Evolutionary conservation across 2,888 invertebrate species (phyloP).

Genomic region (Caenorhabditis angaria): DNA sequence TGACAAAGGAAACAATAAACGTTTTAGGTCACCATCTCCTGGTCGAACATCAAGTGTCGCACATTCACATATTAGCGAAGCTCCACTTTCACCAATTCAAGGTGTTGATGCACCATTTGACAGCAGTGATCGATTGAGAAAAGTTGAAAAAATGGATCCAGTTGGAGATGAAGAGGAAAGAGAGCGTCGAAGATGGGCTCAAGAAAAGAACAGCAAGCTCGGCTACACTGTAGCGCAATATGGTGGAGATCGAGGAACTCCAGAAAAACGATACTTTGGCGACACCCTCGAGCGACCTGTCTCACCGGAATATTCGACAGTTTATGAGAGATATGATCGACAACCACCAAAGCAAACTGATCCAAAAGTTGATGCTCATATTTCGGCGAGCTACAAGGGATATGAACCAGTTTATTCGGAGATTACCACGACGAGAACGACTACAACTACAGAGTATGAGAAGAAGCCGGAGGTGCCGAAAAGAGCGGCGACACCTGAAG

Average conservation of each 20-base stretch:
- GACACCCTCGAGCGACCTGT: conserved; percentile 46
- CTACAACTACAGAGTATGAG: conserved; percentile 44
- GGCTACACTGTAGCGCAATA: conserved; percentile 68
- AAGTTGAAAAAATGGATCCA: conserved; percentile 57
- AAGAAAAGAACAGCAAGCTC: conserved; percentile 23
- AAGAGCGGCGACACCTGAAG: conserved; percentile 41
- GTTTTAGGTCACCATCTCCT: conserved; percentile 51
- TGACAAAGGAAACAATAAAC: background rate
- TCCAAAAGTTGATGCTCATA: conserved; percentile 31
- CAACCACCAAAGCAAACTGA: conserved; percentile 15
- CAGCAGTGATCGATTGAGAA: conserved; percentile 36
- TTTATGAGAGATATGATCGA: conserved; percentile 49
- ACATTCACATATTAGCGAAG: conserved; percentile 40
- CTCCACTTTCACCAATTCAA: conserved; percentile 33
- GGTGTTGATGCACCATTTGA: conserved; percentile 44
- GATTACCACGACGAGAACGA: conserved; percentile 44
- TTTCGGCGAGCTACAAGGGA: conserved; percentile 35
- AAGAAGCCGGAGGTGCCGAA: conserved; percentile 37
- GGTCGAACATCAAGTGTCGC: conserved; percentile 37
- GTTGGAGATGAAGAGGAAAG: conserved; percentile 53
- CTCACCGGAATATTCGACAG: conserved; percentile 51
- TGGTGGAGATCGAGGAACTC: conserved; percentile 43
- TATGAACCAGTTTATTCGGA: conserved; percentile 47
- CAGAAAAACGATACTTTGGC: conserved; percentile 49
- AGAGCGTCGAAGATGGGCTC: conserved; percentile 33